Evolutionary conservation across 2,797 vertebrate genomes (phyloP).

Genomic region (Pelobates cultripes): DNA sequence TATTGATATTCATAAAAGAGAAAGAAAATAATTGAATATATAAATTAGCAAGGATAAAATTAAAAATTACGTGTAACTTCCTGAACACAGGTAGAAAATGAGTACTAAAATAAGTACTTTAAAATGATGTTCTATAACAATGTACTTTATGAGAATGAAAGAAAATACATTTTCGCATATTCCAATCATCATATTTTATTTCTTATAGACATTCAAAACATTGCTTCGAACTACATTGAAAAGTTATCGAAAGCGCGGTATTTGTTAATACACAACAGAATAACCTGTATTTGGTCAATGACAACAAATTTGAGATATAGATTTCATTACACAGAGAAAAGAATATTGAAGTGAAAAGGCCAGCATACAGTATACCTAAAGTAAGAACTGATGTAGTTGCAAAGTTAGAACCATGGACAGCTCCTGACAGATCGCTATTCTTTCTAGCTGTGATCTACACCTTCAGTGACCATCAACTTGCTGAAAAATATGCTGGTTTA

Average conservation of each 20-base stretch:
- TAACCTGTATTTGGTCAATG: neutral
- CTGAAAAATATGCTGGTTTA: neutral
- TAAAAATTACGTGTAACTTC: neutral
- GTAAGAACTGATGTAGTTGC: neutral
- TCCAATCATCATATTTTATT: neutral
- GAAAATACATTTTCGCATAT: neutral
- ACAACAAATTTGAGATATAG: neutral
- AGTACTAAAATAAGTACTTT: neutral
- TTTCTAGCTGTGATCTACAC: neutral
- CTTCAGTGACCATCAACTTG: neutral
- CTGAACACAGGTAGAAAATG: neutral
- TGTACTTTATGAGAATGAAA: no score
- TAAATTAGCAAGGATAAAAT: neutral
- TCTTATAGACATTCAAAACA: neutral
- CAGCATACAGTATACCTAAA: neutral
- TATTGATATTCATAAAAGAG: neutral
- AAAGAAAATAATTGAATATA: neutral
- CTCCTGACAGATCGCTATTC: conserved; percentile 25
- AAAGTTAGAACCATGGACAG: conserved; percentile 69
- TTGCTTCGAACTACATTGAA: neutral
- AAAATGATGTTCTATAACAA: neutral
- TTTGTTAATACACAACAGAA: neutral
- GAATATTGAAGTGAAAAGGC: neutral
- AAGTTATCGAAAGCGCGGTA: neutral
- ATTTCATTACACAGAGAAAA: neutral